Evolutionary conservation across 2,888 invertebrate species (phyloP), one percentile per base, ranked within the genome.

Genomic region (Physocephala rufipes): DNA sequence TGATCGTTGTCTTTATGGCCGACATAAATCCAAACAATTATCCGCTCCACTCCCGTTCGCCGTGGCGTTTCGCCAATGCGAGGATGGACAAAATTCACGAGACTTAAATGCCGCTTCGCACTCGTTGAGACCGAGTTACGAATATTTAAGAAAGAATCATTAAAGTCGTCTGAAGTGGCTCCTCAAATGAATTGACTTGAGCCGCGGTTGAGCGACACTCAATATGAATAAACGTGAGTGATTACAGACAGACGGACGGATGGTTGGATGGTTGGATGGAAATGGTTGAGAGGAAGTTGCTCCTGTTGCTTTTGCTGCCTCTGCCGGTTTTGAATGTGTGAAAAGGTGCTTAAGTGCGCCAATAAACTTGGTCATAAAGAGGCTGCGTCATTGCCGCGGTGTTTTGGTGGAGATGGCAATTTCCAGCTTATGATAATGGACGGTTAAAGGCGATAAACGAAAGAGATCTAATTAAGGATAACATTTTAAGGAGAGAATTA

Each of bases 91-190:
- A 47, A 62, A 63, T 70, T 70, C 63, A 51, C 26, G 45, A n/a
- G 63, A 61, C 43, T 63, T 63, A 70, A 30, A 70, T 55, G 49
- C 45, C 51, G 43, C 19, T 64, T 64, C 70, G 59, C 70, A 70
- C 70, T 28, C 65, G 70, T 16, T 36, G 15, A 15, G 12, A 62
- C 16, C 26, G 36, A 16, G 59, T 15, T 13, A 26, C 36, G 36
- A 28, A 13, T 66, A 45, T 64, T 64, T 64, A 64, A 24, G 43
- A 21, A 19, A 16, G 19, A 2, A 43, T 16, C 43, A n/a, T 19
- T 62, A 62, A n/a, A 62, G 2, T 16, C n/a, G 24, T 45, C 36
- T n/a, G 19, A 43, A 36, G 62, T 43, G 21, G 45, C 21, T 36
- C 43, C 43, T 24, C 36, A 62, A 19, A 5, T 21, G 26, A 61